phyloP scores from a whole-genome alignment of 2,113 vertebrate genomes.

The Dromiciops gliroides region DNA sequence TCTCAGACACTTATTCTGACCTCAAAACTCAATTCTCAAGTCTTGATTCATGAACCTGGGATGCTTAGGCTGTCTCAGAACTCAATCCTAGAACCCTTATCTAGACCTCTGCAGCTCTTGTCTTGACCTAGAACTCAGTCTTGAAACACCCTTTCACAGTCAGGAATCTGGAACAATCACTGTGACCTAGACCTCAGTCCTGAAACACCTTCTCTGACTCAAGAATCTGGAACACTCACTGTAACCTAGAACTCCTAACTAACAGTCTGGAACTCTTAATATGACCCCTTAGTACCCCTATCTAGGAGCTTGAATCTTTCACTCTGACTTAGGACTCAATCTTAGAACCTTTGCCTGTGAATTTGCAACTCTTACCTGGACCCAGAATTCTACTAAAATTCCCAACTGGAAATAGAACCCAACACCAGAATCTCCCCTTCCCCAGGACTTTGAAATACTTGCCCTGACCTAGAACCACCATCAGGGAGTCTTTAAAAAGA shows the following conservation, averaged over 20 bases:
- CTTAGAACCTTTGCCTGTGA: neutral
- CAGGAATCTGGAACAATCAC: too few relatives aligned
- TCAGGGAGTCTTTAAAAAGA: neutral
- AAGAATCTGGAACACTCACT: neutral
- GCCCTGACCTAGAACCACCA: neutral
- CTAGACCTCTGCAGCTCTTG: neutral
- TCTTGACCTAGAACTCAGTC: neutral
- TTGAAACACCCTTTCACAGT: too few relatives aligned
- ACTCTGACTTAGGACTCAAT: neutral
- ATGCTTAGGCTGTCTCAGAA: neutral
- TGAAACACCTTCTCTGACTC: neutral
- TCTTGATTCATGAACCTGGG: neutral
- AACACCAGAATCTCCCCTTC: neutral
- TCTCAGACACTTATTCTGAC: neutral
- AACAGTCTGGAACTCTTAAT: neutral
- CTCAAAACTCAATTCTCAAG: neutral
- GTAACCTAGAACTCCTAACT: neutral
- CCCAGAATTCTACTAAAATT: neutral
- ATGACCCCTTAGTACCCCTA: neutral
- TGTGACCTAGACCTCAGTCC: too few relatives aligned
- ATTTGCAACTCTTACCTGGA: neutral
- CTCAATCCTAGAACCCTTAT: neutral
- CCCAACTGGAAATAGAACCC: neutral
- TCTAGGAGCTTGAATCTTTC: neutral
- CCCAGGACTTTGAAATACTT: neutral